A percentile compares a stretch with the other conserved stretches of the same genome.
Evolutionary conservation across 2,888 invertebrate species (phyloP).

Genomic region (Dasysyrphus albostriatus): DNA sequence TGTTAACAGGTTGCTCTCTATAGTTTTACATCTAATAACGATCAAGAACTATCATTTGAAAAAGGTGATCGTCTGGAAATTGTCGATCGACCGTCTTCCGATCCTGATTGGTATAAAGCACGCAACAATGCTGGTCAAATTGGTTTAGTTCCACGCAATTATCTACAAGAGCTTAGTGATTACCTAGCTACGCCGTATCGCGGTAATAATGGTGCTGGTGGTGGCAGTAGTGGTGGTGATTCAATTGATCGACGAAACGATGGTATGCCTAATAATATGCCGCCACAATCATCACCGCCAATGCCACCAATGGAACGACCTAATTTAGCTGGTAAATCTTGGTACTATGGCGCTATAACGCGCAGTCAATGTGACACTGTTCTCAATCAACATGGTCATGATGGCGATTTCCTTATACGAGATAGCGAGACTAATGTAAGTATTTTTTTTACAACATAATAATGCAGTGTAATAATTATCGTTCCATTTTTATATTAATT

Average conservation of each 20-base stretch:
- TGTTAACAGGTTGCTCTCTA: conserved; percentile 92
- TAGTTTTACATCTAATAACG: conserved; percentile 96
- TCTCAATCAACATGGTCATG: conserved; percentile 96
- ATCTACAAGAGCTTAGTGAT: conserved; percentile 95
- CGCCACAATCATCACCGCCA: conserved; percentile 80
- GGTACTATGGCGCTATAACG: conserved; percentile 99
- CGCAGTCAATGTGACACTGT: conserved; percentile 98
- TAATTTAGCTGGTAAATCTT: conserved; percentile 92
- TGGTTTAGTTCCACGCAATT: conserved; percentile 97
- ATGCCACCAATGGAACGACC: conserved; percentile 86
- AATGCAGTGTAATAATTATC: neutral
- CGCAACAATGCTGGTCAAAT: conserved; percentile 95
- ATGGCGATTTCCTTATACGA: conserved; percentile 99
- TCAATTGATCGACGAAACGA: conserved; percentile 85
- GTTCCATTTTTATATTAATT: conserved; percentile 49
- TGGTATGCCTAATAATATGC: conserved; percentile 80
- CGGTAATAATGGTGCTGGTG: conserved; percentile 84
- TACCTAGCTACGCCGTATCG: conserved; percentile 94
- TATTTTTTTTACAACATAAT: conserved; percentile 75
- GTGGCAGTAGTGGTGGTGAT: conserved; percentile 84
- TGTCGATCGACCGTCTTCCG: conserved; percentile 96
- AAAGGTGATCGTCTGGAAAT: conserved; percentile 98
- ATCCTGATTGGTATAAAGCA: conserved; percentile 99
- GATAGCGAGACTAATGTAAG: conserved; percentile 99
- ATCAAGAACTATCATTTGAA: conserved; percentile 98